Evolutionary conservation across 1,140 invertebrate species (phyloP).

Genomic region (Drosophila funebris): DNA sequence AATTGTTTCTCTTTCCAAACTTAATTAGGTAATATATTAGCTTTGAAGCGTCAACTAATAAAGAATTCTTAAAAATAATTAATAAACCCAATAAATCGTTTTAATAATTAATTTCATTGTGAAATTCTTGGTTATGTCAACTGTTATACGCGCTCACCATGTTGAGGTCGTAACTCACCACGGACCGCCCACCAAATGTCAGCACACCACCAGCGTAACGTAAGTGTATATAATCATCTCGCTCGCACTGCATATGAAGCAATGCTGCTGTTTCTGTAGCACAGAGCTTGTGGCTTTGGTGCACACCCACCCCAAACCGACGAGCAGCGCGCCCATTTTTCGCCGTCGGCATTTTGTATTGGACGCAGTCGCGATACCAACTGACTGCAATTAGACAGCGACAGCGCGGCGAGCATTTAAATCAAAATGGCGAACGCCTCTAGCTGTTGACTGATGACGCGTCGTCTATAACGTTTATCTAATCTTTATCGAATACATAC

Average conservation of each 20-base stretch:
- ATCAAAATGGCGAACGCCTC: conserved; percentile 35
- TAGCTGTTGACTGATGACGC: conserved; percentile 12
- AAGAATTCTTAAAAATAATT: too few species aligned
- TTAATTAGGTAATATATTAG: too few species aligned
- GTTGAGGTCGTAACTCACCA: conserved; percentile 35
- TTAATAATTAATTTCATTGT: not conserved
- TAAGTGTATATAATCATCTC: conserved; percentile 21
- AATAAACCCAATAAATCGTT: not conserved
- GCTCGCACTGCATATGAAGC: not conserved
- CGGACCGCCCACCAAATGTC: conserved; percentile 16
- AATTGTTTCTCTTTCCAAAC: too few species aligned
- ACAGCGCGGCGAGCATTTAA: conserved; percentile 18
- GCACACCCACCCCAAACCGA: conserved; percentile 43
- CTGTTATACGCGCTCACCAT: conserved; percentile 43
- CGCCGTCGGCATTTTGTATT: conserved; percentile 74
- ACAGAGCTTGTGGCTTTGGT: conserved; percentile 13
- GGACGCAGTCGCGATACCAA: conserved; percentile 31
- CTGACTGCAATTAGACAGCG: conserved; percentile 44
- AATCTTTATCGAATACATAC: conserved; percentile 11
- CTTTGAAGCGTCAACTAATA: too few species aligned
- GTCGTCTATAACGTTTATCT: conserved; percentile 6
- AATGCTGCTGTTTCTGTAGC: not conserved
- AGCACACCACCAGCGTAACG: conserved; percentile 28
- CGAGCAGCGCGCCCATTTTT: conserved; percentile 63
- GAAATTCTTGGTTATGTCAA: not conserved